Evolutionary conservation across 2,113 vertebrate genomes (phyloP).

Genomic region (Ovis canadensis): DNA sequence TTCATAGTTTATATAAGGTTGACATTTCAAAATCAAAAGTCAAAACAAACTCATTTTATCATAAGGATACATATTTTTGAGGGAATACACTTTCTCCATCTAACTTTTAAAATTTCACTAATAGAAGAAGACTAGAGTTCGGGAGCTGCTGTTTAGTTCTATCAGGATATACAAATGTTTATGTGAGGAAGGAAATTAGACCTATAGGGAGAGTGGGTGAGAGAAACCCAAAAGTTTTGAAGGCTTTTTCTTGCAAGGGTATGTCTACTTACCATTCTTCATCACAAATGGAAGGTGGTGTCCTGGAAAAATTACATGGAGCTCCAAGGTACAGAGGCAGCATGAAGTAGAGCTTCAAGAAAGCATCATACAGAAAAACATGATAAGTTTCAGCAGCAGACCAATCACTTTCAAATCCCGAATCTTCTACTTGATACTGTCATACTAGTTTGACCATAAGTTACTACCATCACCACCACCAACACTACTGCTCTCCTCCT

Average conservation of each 20-base stretch:
- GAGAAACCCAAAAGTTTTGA: neutral
- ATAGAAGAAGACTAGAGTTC: neutral
- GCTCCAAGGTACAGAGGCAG: neutral
- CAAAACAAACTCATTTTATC: neutral
- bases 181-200: neutral
- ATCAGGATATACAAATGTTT: neutral
- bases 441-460: neutral
- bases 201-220: neutral
- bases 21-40: neutral
- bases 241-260: neutral
- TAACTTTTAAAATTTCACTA: neutral
- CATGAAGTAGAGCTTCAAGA: too few relatives aligned
- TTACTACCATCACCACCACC: neutral
- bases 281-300: neutral
- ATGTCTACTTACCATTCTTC: neutral
- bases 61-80: neutral
- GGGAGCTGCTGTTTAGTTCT: neutral
- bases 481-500: neutral
- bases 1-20: neutral
- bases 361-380: neutral
- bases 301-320: neutral
- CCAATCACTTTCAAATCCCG: neutral
- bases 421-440: neutral
- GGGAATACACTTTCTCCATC: neutral
- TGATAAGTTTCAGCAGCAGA: neutral